These are phyloP conservation scores for Pocota personata DNA, from an alignment of 2,888 invertebrate genomes.

Conservation along the genomic window DNA sequence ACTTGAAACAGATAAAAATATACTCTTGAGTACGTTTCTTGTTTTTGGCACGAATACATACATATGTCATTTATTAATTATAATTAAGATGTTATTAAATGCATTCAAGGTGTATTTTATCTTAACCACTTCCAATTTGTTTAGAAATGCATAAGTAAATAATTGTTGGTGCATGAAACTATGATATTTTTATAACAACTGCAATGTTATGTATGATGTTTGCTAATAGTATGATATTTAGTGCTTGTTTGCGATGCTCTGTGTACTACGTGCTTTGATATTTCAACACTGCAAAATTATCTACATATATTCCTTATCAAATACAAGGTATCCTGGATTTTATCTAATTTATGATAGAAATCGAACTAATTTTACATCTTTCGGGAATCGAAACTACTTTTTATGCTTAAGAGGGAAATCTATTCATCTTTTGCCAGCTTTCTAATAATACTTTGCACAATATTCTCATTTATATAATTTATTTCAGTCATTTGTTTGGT, in stretches of 20 bases:
- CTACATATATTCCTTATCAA: not conserved
- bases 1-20: too few relatives aligned
- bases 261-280: conserved; percentile 8
- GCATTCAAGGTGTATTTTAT: not conserved
- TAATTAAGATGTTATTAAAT: too few relatives aligned
- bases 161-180: not conserved
- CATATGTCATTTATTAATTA: too few relatives aligned
- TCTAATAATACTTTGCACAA: not conserved
- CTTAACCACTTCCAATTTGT: not conserved
- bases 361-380: not conserved
- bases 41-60: too few relatives aligned
- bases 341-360: not conserved
- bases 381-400: not conserved
- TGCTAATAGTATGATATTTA: not conserved
- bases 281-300: not conserved
- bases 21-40: too few relatives aligned
- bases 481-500: conserved; percentile 3
- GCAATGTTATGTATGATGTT: not conserved
- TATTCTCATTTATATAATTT: not conserved
- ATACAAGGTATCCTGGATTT: not conserved
- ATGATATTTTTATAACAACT: not conserved
- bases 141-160: not conserved
- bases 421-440: conserved; percentile 2
- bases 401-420: not conserved
- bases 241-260: not conserved